Base-by-base conservation (phyloP, 2,113 vertebrate genomes). In the Crotalus horridus region DNA sequence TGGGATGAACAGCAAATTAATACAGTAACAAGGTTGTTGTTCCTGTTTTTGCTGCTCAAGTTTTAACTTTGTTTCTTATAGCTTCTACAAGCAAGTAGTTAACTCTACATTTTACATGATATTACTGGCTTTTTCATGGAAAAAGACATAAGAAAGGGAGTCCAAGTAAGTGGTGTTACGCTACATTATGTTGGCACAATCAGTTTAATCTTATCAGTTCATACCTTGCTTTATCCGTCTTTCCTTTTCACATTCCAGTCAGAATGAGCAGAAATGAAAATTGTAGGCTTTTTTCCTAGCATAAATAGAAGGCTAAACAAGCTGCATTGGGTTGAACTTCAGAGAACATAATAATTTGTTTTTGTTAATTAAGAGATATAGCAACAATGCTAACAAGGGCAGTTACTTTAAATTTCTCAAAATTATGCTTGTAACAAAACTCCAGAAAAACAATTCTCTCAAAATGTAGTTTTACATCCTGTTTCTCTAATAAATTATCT, bases 111-210 rank as follows among this genome's bases (percentile, higher is more conserved):
- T 95, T 95, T 48, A 88, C 64, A 53, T 87, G 94, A 92, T 91
- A 86, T 51, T 61, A 92, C 87, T 94, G 39, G 33, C 26, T 93
- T 93, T 93, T 95, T 92, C 90, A 91, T 89, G 43, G 58, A 61
- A 96, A 91, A 69, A 95, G 87, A 94, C n/a, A 96, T 93, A 96
- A 94, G 74, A 96, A 97, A 96, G 93, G 59, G 93, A 91, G 56
- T 95, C 93, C 90, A 53, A 93, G 93, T 88, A 91, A 97, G 91
- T 74, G 92, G 93, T 88, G 58, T 92, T 88, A 54, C 74, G 94
- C 89, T 58, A 94, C 61, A 95, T 93, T 92, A 94, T 93, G 94
- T 92, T 92, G 90, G 92, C 93, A 96, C 93, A 94, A 90, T 81
- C 59, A 90, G 74, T 94, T 94, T 93, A 94, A 94, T 21, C 43